Evolutionary conservation across 1,140 invertebrate genomes (phyloP), one percentile per base, ranked within the genome.

Genomic region (Galendromus occidentalis): DNA sequence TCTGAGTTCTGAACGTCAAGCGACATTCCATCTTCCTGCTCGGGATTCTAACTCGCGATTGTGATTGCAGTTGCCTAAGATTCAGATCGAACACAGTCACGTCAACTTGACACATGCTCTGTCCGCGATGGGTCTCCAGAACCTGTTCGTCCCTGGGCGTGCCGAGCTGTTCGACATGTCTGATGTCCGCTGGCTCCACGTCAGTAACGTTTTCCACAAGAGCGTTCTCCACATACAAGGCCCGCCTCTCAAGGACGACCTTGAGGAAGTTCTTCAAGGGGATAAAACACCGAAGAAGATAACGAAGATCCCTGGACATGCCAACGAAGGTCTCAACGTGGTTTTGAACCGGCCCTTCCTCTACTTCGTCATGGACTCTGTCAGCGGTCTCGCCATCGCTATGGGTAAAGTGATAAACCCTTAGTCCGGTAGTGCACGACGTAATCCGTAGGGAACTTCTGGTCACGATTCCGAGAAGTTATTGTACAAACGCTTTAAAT

Each of bases 351-450:
- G 69, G 18, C 67, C 70, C 29, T 72, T 73, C 59, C 30, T 73
- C 12, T 73, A 68, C 63, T 71, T 73, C 18, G 66, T 73, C 39
- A 66, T 73, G 22, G 72, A 73, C 47, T 70, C 69, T 29, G 67
- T 73, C 22, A 70, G 66, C 30, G 72, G 72, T 22, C 63, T 72
- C 12, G 69, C 71, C n/a, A 42, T 73, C 47, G 68, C 65, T 0
- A 71, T 73, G 69, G 72, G 72, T 2, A 73, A 71, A 69, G 65
- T 71, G 55, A 65, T n/a, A 6, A 55, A 68, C 41, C 65, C 67
- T 20, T 66, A 39, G 33, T 9, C 9, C 33, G 33, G 30, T 63
- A 67, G 33, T 39, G 4, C 33, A 9, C 4, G 4, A 39, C 33
- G 33, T 39, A 6, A 6, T 9, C 4, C 9, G 4, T 39, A 6